phyloP scores from a whole-genome alignment of 2,888 invertebrate species.

The Eilema caniola region DNA sequence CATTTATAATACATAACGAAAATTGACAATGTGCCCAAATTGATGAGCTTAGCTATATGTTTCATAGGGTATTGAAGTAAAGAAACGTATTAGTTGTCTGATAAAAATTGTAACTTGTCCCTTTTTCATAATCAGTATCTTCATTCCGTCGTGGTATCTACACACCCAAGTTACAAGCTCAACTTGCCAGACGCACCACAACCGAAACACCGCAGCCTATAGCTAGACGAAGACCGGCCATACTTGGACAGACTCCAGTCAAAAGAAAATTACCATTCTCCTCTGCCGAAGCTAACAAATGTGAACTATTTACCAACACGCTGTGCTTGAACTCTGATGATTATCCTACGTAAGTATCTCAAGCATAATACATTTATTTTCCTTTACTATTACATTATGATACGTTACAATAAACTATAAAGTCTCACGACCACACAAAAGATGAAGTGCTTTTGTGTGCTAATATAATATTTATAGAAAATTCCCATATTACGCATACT shows the following conservation, averaged over 20 bases:
- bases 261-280: constrained; percentile 63
- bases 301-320: constrained; percentile 90
- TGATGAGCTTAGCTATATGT: no score
- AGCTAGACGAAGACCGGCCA: constrained; percentile 63
- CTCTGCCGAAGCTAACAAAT: constrained; percentile 74
- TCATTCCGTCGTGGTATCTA: constrained; percentile 73
- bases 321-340: constrained; percentile 91
- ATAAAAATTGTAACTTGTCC: not conserved
- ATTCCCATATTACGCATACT: no score
- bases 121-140: not conserved
- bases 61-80: no score
- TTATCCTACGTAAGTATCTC: constrained; percentile 91
- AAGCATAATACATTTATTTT: not conserved
- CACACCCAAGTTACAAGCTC: constrained; percentile 66
- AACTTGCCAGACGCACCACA: constrained; percentile 66
- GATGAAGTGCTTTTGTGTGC: not conserved
- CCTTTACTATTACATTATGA: no score
- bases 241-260: constrained; percentile 43
- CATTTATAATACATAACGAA: no score
- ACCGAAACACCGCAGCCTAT: constrained; percentile 62
- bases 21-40: no score
- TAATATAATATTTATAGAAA: no score
- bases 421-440: not conserved
- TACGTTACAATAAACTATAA: no score
- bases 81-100: not conserved